Conservation (phyloP, 2,113 vertebrate genomes). For the Saguinus midas region DNA sequence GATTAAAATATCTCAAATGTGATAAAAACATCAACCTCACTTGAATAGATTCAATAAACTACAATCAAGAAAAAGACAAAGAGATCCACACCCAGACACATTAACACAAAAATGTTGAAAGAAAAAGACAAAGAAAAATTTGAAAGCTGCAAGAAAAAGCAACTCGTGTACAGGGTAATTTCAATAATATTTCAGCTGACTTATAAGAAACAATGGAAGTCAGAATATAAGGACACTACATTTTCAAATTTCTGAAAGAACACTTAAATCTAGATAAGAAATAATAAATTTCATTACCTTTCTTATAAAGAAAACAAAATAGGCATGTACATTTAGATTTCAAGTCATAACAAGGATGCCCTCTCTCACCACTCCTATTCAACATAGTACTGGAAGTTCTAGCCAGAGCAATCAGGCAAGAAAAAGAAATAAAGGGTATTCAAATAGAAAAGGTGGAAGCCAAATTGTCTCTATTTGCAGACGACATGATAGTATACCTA, state of each 20-base stretch:
- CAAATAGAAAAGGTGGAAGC: too few relatives aligned
- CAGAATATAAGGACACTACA: neutral
- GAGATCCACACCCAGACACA: neutral
- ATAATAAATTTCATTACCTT: neutral
- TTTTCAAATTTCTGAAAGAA: neutral
- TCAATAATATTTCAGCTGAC: neutral
- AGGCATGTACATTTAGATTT: neutral
- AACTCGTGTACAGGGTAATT: neutral
- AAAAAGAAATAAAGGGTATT: too few relatives aligned
- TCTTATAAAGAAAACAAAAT: neutral
- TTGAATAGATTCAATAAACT: neutral
- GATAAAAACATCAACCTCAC: neutral
- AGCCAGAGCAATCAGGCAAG: too few relatives aligned
- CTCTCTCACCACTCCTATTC: too few relatives aligned
- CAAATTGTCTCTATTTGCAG: too few relatives aligned
- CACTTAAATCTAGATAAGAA: neutral
- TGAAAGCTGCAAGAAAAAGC: neutral
- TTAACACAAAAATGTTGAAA: neutral
- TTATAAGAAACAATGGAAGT: neutral
- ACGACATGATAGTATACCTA: too few relatives aligned
- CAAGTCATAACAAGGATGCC: neutral
- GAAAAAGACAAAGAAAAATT: neutral
- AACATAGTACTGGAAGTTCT: too few relatives aligned
- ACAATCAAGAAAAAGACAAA: neutral
- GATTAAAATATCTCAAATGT: neutral